Percentiles rank a stretch among this genome's conserved stretches.
Conservation (phyloP, 2,797 vertebrate genomes). For the Lophius americanus region DNA sequence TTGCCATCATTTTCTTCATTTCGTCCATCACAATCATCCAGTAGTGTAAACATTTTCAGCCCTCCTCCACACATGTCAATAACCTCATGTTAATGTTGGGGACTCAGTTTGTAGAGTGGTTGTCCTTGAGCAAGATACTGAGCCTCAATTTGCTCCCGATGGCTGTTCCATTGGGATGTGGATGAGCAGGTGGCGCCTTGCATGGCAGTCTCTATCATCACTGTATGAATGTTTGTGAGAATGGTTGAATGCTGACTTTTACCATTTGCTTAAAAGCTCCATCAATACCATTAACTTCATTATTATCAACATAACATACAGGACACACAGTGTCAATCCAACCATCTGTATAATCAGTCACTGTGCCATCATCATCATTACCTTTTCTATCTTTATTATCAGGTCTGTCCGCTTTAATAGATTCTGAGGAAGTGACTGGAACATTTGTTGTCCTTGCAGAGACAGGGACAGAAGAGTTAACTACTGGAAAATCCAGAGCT, state of each 20-base stretch:
- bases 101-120: too few relatives aligned
- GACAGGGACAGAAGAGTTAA: constrained; percentile 78
- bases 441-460: constrained; percentile 88
- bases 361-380: constrained; percentile 15
- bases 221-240: too few relatives aligned
- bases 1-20: constrained; percentile 7
- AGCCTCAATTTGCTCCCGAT: too few relatives aligned
- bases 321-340: constrained; percentile 5
- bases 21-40: constrained; percentile 15
- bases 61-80: constrained; percentile 19
- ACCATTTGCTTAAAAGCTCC: not conserved
- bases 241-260: too few relatives aligned
- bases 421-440: constrained; percentile 68
- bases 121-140: too few relatives aligned
- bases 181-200: too few relatives aligned
- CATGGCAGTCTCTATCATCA: too few relatives aligned
- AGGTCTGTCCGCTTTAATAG: constrained; percentile 26
- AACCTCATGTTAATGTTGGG: not conserved
- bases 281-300: constrained; percentile 1
- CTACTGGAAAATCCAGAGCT: constrained; percentile 79
- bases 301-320: constrained; percentile 2
- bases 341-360: constrained; percentile 11
- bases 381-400: constrained; percentile 21
- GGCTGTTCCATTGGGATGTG: too few relatives aligned
- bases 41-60: constrained; percentile 8